A percentile compares a stretch with the other conserved stretches of the same genome.
Evolutionary conservation across 2,113 vertebrate species (phyloP).

Genomic region (Raja brachyura): DNA sequence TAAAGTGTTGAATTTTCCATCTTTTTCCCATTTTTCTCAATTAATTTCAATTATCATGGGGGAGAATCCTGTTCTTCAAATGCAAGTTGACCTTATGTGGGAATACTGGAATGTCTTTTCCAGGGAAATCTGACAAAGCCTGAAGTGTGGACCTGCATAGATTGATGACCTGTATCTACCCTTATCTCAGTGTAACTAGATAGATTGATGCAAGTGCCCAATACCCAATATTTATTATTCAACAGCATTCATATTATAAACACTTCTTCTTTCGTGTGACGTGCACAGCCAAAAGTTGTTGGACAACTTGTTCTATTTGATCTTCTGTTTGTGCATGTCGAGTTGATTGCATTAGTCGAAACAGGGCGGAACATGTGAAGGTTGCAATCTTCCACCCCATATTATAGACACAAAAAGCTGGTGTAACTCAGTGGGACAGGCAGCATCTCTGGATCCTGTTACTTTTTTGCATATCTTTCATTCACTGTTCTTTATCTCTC

Average conservation of each 20-base stretch:
- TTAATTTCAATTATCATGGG: not conserved
- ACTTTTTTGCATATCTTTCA: too few species aligned
- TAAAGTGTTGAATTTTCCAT: not conserved
- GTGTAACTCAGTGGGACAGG: too few species aligned
- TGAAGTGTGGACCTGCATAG: not conserved
- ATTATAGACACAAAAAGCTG: not conserved
- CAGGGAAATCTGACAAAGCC: not conserved
- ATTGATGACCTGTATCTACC: not conserved
- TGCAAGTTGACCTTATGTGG: not conserved
- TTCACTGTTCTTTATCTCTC: too few species aligned
- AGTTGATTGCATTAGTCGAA: too few species aligned
- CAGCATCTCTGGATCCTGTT: too few species aligned
- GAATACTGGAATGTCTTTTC: not conserved
- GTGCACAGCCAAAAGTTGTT: too few species aligned
- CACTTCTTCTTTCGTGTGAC: too few species aligned
- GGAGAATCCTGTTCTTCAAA: not conserved
- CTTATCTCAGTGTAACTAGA: not conserved
- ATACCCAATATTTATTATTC: too few species aligned
- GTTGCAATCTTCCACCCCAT: too few species aligned
- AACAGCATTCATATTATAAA: not conserved
- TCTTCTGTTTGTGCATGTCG: too few species aligned
- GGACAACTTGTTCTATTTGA: too few species aligned
- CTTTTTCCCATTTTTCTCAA: not conserved
- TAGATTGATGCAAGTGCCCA: not conserved
- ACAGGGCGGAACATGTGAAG: too few species aligned